Conservation (phyloP, 2,113 vertebrate genomes). For the Aplodontia rufa region DNA sequence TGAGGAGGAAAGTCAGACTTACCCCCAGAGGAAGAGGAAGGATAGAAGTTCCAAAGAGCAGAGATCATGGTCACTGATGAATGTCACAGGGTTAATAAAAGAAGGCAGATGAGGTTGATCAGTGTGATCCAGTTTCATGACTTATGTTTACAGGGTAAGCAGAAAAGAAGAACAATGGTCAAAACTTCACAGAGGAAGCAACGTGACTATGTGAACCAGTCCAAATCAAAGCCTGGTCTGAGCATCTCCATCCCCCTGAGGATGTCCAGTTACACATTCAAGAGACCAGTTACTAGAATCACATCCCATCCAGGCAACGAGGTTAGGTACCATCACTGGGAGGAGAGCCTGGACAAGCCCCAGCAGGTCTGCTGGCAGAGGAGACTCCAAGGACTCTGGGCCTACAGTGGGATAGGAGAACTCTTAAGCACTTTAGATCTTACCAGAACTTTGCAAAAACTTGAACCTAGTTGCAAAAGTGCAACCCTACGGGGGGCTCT, state of each 20-base stretch:
- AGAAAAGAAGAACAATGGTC: slow-evolving; percentile 22
- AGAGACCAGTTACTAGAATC: slow-evolving; percentile 67
- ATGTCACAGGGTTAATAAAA: background rate
- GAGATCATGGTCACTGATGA: background rate
- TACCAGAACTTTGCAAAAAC: background rate
- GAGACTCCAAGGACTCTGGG: slow-evolving; percentile 68
- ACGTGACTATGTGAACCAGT: background rate
- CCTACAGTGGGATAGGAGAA: slow-evolving; percentile 32
- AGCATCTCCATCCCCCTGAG: slow-evolving; percentile 58
- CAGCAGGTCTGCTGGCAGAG: slow-evolving; percentile 64
- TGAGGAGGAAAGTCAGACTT: background rate
- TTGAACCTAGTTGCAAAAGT: background rate
- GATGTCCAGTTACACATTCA: slow-evolving; percentile 61
- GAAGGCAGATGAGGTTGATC: background rate
- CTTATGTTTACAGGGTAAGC: slow-evolving; percentile 39
- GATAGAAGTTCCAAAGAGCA: background rate
- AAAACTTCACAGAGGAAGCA: slow-evolving; percentile 55
- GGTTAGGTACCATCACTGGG: slow-evolving; percentile 55
- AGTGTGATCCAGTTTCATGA: background rate
- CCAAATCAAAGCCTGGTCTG: background rate
- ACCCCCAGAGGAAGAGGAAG: background rate
- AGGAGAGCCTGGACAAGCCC: slow-evolving; percentile 64
- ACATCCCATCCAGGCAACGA: slow-evolving; percentile 56
- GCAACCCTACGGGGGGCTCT: background rate
- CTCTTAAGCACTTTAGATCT: slow-evolving; percentile 45